phyloP scores from a whole-genome alignment of 2,888 invertebrate species.

The Watsonalla cultraria region DNA sequence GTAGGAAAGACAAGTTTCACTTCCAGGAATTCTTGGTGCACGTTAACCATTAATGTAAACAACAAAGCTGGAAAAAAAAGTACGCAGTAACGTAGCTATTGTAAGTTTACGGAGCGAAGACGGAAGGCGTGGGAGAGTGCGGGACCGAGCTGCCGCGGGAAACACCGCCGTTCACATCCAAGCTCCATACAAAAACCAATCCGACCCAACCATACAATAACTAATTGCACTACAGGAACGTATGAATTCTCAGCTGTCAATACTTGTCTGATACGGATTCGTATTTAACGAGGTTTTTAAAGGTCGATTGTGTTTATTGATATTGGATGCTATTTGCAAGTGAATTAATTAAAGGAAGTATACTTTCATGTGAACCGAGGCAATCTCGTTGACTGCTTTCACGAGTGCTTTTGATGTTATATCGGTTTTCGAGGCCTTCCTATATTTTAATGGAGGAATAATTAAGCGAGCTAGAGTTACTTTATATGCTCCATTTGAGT shows the following conservation, averaged over 20 bases:
- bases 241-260: conserved; percentile 6
- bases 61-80: conserved; percentile 61
- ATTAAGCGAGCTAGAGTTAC: conserved; percentile 11
- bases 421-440: conserved; percentile 42
- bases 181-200: conserved; percentile 25
- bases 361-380: conserved; percentile 30
- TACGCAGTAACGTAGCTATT: conserved; percentile 61
- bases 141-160: conserved; percentile 55
- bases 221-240: conserved; percentile 5
- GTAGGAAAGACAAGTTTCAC: conserved; percentile 59
- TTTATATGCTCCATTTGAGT: neutral
- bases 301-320: conserved; percentile 32
- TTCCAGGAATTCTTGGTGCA: conserved; percentile 63
- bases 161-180: conserved; percentile 54
- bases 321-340: conserved; percentile 32
- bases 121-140: conserved; percentile 68
- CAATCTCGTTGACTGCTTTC: conserved; percentile 28
- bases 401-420: conserved; percentile 42
- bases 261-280: conserved; percentile 18
- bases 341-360: conserved; percentile 39
- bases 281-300: conserved; percentile 25
- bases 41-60: conserved; percentile 57
- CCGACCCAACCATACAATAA: conserved; percentile 26
- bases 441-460: conserved; percentile 31
- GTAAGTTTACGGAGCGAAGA: conserved; percentile 56